Conservation (phyloP, 2,113 vertebrate species). For the Zingel zingel region DNA sequence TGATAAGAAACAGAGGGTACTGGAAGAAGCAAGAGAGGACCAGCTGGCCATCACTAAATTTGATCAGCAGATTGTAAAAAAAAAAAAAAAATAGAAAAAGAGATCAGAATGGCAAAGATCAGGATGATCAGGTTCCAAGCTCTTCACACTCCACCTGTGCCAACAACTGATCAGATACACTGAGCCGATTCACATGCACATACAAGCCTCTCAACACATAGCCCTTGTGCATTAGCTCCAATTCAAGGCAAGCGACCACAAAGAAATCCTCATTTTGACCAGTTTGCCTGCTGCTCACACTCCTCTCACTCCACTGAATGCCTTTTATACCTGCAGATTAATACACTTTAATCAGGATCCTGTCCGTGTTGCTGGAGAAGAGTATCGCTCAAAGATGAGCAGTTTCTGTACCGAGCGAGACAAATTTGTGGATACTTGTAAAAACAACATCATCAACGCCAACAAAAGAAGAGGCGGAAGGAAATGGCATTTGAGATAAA, state of each 20-base stretch:
- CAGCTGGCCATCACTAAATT: slow-evolving; percentile 68
- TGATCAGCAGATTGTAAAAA: slow-evolving; percentile 45
- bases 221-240: slow-evolving; percentile 20
- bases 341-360: slow-evolving; percentile 21
- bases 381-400: neutral
- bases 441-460: neutral
- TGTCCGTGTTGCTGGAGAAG: slow-evolving; percentile 1
- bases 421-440: slow-evolving; percentile 9
- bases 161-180: slow-evolving; percentile 32
- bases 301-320: slow-evolving; percentile 15
- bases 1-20: slow-evolving; percentile 53
- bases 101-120: slow-evolving; percentile 64
- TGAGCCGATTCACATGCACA: slow-evolving; percentile 13
- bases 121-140: slow-evolving; percentile 62
- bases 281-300: slow-evolving; percentile 28
- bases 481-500: neutral
- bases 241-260: neutral
- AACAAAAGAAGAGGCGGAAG: neutral
- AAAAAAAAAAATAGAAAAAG: slow-evolving; percentile 33
- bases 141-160: slow-evolving; percentile 8
- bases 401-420: slow-evolving; percentile 8
- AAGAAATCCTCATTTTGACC: neutral
- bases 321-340: slow-evolving; percentile 45
- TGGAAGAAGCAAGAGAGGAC: slow-evolving; percentile 35
- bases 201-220: neutral